phyloP scores from a whole-genome alignment of 2,113 vertebrate genomes.

The rat (Rattus norvegicus) region DNA sequence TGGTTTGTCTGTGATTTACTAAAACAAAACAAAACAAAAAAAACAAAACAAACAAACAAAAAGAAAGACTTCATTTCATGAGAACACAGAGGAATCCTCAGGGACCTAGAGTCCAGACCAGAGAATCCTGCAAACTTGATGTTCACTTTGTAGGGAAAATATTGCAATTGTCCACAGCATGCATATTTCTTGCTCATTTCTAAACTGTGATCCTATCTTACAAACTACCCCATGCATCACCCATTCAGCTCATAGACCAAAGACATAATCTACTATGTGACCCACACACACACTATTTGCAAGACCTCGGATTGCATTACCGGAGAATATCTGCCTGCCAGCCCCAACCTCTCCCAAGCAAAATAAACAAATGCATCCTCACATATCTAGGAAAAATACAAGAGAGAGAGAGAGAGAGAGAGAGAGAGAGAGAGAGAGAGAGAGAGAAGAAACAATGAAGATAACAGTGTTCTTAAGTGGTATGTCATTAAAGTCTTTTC shows the following conservation, averaged over 20 bases:
- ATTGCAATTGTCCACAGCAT: background rate
- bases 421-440: rapidly evolving
- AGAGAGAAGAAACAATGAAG: background rate
- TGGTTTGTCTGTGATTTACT: constrained; percentile 30
- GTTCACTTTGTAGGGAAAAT: background rate
- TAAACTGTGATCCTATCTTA: background rate
- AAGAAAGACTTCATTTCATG: constrained; percentile 18
- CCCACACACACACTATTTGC: background rate
- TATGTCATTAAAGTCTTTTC: constrained; percentile 51
- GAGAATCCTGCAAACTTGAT: background rate
- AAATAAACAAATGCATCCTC: constrained; percentile 48
- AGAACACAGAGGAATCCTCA: constrained; percentile 22
- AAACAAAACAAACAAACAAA: too few relatives aligned
- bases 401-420: background rate
- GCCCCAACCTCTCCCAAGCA: background rate
- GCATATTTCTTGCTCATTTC: background rate
- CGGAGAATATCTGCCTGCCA: background rate
- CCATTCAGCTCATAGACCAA: background rate
- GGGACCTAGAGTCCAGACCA: background rate
- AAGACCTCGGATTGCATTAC: background rate
- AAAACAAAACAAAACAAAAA: background rate
- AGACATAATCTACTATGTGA: background rate
- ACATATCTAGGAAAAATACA: background rate
- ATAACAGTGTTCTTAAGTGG: constrained; percentile 50
- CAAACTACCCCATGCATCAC: background rate